Evolutionary conservation across 1,140 invertebrate genomes (phyloP).

Genomic region (Apis laboriosa): DNA sequence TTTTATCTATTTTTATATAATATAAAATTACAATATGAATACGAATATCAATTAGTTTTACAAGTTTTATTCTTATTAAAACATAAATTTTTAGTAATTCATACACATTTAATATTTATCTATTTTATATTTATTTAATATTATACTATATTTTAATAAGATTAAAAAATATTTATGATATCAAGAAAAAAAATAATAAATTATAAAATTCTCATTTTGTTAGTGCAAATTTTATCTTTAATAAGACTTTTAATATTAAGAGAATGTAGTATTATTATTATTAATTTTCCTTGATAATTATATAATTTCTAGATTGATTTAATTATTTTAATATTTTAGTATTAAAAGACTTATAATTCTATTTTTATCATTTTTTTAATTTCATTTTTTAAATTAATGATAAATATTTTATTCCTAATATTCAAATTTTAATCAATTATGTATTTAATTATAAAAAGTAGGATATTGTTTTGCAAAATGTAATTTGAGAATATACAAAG

Average conservation of each 20-base stretch:
- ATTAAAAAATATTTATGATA: background rate
- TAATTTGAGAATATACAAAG: background rate
- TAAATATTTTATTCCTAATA: too few species aligned
- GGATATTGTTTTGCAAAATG: background rate
- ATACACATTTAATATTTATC: background rate
- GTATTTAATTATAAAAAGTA: too few species aligned
- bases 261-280: background rate
- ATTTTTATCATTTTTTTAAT: too few species aligned
- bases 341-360: too few species aligned
- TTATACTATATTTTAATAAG: background rate
- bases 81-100: background rate
- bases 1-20: background rate
- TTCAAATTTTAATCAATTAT: background rate
- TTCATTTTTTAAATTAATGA: too few species aligned
- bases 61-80: conserved; percentile 7
- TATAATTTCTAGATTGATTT: too few species aligned
- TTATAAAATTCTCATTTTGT: background rate
- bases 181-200: background rate
- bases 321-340: too few species aligned
- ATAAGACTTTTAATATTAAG: background rate
- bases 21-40: background rate
- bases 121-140: background rate
- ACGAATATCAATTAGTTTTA: background rate
- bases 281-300: background rate
- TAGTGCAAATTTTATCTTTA: background rate